Conservation (phyloP, 2,888 invertebrate species). For the Cerceris ruficornis region DNA sequence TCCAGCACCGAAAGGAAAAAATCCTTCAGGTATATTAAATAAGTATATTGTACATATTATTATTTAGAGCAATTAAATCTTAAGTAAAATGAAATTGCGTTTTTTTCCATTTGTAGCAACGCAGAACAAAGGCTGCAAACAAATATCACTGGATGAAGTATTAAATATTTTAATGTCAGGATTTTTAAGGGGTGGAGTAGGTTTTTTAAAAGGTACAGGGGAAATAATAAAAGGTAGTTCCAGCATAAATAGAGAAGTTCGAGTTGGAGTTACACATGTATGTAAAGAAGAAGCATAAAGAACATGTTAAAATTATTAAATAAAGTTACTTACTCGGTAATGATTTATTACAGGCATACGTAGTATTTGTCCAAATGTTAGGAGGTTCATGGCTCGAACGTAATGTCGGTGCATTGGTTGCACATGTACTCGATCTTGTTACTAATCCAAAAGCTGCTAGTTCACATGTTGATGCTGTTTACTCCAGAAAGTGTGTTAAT, state of each 20-base stretch:
- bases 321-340: slow-evolving; percentile 9
- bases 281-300: slow-evolving; percentile 77
- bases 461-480: slow-evolving; percentile 98
- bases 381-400: slow-evolving; percentile 97
- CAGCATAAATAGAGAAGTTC: slow-evolving; percentile 96
- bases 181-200: slow-evolving; percentile 96
- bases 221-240: slow-evolving; percentile 98
- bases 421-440: slow-evolving; percentile 95
- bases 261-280: slow-evolving; percentile 98
- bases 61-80: not conserved
- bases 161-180: slow-evolving; percentile 95
- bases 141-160: slow-evolving; percentile 94
- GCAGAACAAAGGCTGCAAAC: slow-evolving; percentile 86
- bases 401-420: slow-evolving; percentile 92
- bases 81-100: not conserved
- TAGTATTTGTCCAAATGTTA: slow-evolving; percentile 96
- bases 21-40: slow-evolving; percentile 79
- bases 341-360: slow-evolving; percentile 89
- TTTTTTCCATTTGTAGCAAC: slow-evolving; percentile 80
- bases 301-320: slow-evolving; percentile 12
- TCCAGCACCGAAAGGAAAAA: slow-evolving; percentile 83
- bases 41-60: not conserved
- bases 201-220: slow-evolving; percentile 95
- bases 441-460: slow-evolving; percentile 97
- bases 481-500: slow-evolving; percentile 98